Conservation (phyloP, 2,888 invertebrate species). For the Limnephilus auricula region DNA sequence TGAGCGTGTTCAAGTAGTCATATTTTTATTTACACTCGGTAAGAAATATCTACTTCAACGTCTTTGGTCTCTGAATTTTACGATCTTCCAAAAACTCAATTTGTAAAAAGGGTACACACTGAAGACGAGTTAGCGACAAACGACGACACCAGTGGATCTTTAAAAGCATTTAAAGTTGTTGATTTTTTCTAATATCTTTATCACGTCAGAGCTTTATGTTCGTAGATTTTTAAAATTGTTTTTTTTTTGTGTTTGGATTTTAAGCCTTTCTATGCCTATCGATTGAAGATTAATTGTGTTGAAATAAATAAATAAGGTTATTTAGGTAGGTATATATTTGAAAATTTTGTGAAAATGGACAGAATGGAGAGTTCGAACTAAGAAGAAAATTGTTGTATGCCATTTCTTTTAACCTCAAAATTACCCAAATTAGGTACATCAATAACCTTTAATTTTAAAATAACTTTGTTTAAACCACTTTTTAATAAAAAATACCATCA, state of each 20-base stretch:
- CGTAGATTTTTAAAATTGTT: not conserved
- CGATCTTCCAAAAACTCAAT: not conserved
- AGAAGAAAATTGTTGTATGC: too few relatives aligned
- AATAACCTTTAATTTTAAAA: too few relatives aligned
- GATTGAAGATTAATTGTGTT: not conserved
- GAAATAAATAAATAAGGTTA: too few relatives aligned
- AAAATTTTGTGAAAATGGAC: too few relatives aligned
- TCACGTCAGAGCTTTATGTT: not conserved
- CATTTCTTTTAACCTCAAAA: too few relatives aligned
- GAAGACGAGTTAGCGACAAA: not conserved
- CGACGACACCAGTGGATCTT: not conserved
- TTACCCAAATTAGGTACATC: too few relatives aligned
- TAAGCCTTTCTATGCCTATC: not conserved
- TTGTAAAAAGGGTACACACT: not conserved
- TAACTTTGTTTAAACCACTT: too few relatives aligned
- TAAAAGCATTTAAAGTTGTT: not conserved
- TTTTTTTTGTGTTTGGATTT: not conserved
- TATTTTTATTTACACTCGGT: constrained; percentile 16
- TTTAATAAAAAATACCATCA: too few relatives aligned
- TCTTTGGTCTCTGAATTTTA: not conserved
- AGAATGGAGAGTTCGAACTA: too few relatives aligned
- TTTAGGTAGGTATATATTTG: too few relatives aligned
- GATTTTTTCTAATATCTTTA: not conserved
- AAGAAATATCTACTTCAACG: constrained; percentile 15
- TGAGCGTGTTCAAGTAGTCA: constrained; percentile 34